Evolutionary conservation across 2,888 invertebrate species (phyloP).

Genomic region (Zelleria hepariella): DNA sequence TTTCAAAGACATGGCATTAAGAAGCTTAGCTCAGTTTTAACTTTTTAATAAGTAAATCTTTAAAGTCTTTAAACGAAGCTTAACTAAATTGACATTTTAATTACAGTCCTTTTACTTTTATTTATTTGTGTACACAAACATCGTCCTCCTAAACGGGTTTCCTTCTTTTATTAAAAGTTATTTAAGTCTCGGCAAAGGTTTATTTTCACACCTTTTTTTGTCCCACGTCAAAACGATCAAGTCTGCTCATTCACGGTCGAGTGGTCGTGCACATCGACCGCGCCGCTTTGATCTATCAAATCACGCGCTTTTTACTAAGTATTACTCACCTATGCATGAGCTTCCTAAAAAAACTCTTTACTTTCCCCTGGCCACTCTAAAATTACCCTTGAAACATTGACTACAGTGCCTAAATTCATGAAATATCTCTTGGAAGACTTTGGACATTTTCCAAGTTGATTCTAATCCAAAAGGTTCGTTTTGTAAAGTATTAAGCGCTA

Average conservation of each 20-base stretch:
- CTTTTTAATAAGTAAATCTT: too few species aligned
- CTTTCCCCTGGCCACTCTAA: background rate
- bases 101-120: background rate
- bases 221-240: conserved; percentile 38
- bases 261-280: conserved; percentile 46
- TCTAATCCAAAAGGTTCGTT: conserved; percentile 23
- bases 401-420: background rate
- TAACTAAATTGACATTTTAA: background rate
- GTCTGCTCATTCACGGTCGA: conserved; percentile 29
- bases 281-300: conserved; percentile 60
- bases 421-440: background rate
- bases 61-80: too few species aligned
- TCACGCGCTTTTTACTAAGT: conserved; percentile 63
- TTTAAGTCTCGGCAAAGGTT: background rate
- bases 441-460: background rate
- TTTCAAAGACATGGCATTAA: too few species aligned
- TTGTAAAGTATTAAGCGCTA: conserved; percentile 24
- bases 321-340: conserved; percentile 31
- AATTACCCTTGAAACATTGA: background rate
- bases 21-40: too few species aligned
- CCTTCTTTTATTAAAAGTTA: background rate
- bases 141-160: background rate
- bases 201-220: conserved; percentile 1
- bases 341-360: background rate
- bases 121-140: too few species aligned